Percentiles rank a stretch among this genome's conserved stretches.
phyloP scores from a whole-genome alignment of 2,113 vertebrate species.

The Garra rufa region DNA sequence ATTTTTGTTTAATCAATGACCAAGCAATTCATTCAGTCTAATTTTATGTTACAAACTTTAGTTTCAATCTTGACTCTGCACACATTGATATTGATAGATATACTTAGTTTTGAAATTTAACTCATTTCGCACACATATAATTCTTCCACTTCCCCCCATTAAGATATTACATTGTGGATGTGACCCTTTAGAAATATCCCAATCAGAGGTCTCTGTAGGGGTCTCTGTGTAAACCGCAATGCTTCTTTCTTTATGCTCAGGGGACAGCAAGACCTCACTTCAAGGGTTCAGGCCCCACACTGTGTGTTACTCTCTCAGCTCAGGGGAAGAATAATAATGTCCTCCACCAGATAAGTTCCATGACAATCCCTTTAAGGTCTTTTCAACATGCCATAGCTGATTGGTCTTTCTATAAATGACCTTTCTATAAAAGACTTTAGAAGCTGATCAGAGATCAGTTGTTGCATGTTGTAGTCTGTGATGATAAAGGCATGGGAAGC shows the following conservation, averaged over 20 bases:
- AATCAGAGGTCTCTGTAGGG: constrained; percentile 26
- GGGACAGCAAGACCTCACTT: constrained; percentile 48
- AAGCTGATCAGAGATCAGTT: constrained; percentile 44
- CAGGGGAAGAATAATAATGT: constrained; percentile 60
- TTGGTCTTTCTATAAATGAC: constrained; percentile 54
- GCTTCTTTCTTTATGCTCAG: constrained; percentile 37
- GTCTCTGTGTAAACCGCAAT: constrained; percentile 29
- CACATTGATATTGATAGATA: not conserved
- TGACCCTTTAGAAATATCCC: constrained; percentile 33
- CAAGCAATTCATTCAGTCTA: not conserved
- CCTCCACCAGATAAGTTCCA: constrained; percentile 57
- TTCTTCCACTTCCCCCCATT: constrained; percentile 40
- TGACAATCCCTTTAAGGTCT: constrained; percentile 62
- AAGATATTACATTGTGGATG: constrained; percentile 50
- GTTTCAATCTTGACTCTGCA: not conserved
- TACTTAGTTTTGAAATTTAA: not conserved
- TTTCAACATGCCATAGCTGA: constrained; percentile 48
- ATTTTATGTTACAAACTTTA: not conserved
- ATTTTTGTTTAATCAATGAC: not conserved
- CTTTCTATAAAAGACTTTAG: constrained; percentile 25
- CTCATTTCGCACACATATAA: not conserved
- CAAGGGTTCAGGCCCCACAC: constrained; percentile 50
- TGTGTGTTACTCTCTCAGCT: constrained; percentile 54
- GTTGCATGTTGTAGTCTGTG: not conserved
- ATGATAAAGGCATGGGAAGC: not conserved